Conservation (phyloP, 2,888 invertebrate genomes). For the Acrobasis repandana region DNA sequence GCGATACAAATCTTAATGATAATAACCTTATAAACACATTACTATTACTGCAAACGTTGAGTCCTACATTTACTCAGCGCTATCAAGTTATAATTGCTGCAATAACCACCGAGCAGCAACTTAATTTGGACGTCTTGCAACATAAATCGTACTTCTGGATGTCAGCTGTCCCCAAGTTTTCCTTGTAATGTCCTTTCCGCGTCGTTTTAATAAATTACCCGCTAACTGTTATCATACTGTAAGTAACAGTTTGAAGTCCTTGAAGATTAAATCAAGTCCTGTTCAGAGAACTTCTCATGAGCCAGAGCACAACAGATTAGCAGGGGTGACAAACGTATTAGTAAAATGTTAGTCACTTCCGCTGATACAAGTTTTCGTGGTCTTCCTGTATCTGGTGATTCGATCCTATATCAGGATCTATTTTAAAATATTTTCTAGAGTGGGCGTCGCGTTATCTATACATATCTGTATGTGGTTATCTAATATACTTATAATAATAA, state of each 20-base stretch:
- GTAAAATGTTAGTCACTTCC: no score
- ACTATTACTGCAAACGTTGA: not conserved
- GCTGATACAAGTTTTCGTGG: no score
- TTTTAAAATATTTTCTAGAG: no score
- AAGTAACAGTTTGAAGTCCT: conserved; percentile 9
- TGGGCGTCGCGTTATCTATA: no score
- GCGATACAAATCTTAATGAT: not conserved
- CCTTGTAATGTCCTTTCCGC: conserved; percentile 76
- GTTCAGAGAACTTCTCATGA: no score
- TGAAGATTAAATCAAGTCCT: not conserved
- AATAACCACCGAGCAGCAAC: conserved; percentile 75
- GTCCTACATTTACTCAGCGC: conserved; percentile 46
- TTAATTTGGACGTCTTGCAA: conserved; percentile 70
- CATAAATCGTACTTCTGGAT: conserved; percentile 79
- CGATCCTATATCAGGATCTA: no score
- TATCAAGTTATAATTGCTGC: conserved; percentile 74
- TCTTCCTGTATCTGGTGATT: no score
- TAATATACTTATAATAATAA: no score
- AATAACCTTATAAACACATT: not conserved
- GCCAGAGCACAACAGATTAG: no score
- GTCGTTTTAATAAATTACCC: conserved; percentile 80
- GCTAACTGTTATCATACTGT: conserved; percentile 47
- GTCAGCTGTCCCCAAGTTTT: conserved; percentile 80
- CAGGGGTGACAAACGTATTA: no score
- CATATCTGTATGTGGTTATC: no score